Percentiles rank a stretch among this genome's conserved stretches.
Conservation (phyloP, 2,888 invertebrate species). For the Melanargia galathea region DNA sequence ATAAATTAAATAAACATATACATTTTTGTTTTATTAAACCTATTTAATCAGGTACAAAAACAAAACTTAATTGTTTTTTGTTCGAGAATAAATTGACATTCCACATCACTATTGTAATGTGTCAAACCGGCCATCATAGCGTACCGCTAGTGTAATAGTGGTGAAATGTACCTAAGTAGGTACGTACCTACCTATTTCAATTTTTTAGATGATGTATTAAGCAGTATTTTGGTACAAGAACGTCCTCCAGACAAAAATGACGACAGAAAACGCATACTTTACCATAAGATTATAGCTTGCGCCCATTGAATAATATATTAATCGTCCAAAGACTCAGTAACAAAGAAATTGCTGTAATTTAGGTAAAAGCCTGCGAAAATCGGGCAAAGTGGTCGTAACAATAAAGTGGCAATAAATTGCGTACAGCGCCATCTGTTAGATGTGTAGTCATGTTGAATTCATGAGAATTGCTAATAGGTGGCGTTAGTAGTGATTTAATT, state of each 20-base stretch:
- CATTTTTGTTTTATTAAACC: no score
- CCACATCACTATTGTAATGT: no score
- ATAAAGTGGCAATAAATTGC: constrained; percentile 40
- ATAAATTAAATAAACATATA: no score
- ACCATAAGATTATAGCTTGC: constrained; percentile 38
- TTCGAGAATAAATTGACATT: no score
- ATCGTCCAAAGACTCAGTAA: constrained; percentile 52
- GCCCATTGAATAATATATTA: constrained; percentile 60
- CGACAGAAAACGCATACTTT: constrained; percentile 48
- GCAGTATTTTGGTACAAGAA: no score
- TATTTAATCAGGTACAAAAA: no score
- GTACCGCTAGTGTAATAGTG: no score
- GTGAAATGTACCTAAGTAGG: no score
- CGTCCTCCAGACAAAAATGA: constrained; percentile 49
- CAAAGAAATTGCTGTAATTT: constrained; percentile 60
- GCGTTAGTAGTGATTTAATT: constrained; percentile 65
- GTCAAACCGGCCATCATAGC: no score
- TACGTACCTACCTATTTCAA: no score
- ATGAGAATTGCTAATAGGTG: constrained; percentile 65
- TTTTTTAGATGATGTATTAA: no score
- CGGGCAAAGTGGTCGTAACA: constrained; percentile 34
- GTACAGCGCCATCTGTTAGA: constrained; percentile 71
- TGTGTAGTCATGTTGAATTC: constrained; percentile 67
- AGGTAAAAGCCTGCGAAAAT: constrained; percentile 37
- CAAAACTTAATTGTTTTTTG: no score